Percentiles rank a stretch among this genome's conserved stretches.
Evolutionary conservation across 2,113 vertebrate species (phyloP).

Genomic region (Mus pahari): DNA sequence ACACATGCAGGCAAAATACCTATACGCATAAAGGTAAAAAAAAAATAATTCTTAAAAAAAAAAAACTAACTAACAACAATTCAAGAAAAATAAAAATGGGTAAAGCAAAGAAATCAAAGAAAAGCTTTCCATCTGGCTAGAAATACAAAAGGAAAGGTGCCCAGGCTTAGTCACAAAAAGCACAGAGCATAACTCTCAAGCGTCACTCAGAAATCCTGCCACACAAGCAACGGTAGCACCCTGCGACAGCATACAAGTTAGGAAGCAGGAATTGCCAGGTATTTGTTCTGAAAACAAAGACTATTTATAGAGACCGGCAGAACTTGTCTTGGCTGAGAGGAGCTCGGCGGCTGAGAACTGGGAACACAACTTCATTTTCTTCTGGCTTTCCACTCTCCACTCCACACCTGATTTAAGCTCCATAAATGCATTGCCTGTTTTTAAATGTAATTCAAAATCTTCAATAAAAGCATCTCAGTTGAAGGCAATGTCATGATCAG

Average conservation of each 20-base stretch:
- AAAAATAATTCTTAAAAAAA: not conserved
- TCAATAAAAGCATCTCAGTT: not conserved
- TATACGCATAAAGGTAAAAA: not conserved
- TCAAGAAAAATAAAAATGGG: not conserved
- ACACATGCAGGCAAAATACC: not conserved
- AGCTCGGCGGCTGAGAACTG: not conserved
- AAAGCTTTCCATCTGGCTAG: not conserved
- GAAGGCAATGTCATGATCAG: not conserved
- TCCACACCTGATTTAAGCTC: not conserved
- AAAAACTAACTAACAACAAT: not conserved
- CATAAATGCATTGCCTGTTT: not conserved
- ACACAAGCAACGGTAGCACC: not conserved
- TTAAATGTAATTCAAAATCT: not conserved
- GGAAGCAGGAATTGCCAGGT: not conserved
- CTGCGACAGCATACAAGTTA: not conserved
- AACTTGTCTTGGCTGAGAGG: not conserved
- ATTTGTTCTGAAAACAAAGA: not conserved
- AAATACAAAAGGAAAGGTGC: not conserved
- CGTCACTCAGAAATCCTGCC: not conserved
- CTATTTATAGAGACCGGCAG: not conserved
- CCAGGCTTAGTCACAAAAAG: no score
- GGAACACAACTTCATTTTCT: not conserved
- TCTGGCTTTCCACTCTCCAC: not conserved
- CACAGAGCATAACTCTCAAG: not conserved
- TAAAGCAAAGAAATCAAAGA: constrained; percentile 1